Conservation (phyloP, 2,113 vertebrate species). For the Petromus typicus region DNA sequence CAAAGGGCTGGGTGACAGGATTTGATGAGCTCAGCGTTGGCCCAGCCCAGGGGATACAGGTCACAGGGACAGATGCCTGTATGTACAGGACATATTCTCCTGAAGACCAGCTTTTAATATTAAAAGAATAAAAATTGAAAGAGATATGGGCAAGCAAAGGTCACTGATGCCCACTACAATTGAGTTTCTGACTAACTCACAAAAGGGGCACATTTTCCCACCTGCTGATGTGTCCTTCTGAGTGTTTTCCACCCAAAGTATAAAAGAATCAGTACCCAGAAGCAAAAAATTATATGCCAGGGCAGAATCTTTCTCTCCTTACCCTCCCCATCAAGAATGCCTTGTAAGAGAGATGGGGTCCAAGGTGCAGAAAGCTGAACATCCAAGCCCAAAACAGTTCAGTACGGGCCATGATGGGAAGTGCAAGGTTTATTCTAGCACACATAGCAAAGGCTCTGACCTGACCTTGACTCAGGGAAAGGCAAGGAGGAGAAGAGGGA, state of each 20-base stretch:
- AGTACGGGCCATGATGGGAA: not conserved
- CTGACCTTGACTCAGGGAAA: not conserved
- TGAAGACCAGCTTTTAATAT: not conserved
- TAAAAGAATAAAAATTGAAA: not conserved
- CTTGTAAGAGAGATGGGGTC: not conserved
- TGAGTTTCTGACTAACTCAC: not conserved
- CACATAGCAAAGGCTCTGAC: not conserved
- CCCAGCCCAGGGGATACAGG: no score
- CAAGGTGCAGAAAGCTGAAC: rapidly evolving
- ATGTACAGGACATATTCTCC: not conserved
- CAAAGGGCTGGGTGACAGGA: not conserved
- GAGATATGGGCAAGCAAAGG: not conserved
- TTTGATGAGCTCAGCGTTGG: not conserved
- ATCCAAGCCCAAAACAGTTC: not conserved
- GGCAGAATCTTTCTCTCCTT: not conserved
- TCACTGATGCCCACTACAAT: not conserved
- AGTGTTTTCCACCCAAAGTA: not conserved
- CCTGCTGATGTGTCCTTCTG: not conserved
- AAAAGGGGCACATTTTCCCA: not conserved
- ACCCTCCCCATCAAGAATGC: not conserved
- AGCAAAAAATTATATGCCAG: not conserved
- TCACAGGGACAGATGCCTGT: not conserved
- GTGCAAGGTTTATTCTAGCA: rapidly evolving
- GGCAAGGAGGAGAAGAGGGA: not conserved
- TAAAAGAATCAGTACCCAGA: not conserved